A percentile compares a stretch with the other conserved stretches of the same genome.
phyloP scores from a whole-genome alignment of 2,113 vertebrate genomes.

The human region GRCh38 chr7:8770001-8770500 shows the following conservation, averaged over 20 bases:
- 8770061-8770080: not conserved
- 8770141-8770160: not conserved
- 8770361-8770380: not conserved
- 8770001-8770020: not conserved
- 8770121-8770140: slow-evolving; percentile 4
- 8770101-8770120: not conserved
- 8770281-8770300: not conserved
- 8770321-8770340: not conserved
- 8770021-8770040: not conserved
- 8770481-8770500: slow-evolving; percentile 47
- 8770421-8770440: slow-evolving; percentile 22
- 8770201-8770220: not conserved
- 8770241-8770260: not conserved
- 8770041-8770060: not conserved
- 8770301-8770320: not conserved
- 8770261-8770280: not conserved
- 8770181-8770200: slow-evolving; percentile 1
- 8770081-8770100: slow-evolving; percentile 21
- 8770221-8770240: not conserved
- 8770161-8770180: not conserved
- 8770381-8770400: not conserved
- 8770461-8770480: slow-evolving; percentile 63
- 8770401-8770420: slow-evolving; percentile 16
- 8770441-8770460: slow-evolving; percentile 41
- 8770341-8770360: not conserved